Evolutionary conservation across 2,797 vertebrate species (phyloP).

Genomic region (Acrossocheilus wenchowensis): DNA sequence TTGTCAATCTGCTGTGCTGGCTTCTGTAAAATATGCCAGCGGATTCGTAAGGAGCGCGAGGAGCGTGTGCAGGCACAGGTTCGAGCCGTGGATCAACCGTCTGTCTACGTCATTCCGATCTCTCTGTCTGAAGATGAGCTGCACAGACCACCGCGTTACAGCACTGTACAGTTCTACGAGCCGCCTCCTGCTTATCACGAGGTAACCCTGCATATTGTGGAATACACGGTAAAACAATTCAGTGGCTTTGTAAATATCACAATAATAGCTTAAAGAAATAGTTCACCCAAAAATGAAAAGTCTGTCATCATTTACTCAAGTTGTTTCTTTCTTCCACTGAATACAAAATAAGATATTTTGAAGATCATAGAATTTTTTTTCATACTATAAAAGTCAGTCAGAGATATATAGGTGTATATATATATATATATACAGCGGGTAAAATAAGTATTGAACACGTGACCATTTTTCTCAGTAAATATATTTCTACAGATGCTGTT

Average conservation of each 20-base stretch:
- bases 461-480: no score
- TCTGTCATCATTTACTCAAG: background rate
- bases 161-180: background rate
- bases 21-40: slow-evolving; percentile 44
- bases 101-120: slow-evolving; percentile 55
- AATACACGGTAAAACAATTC: background rate
- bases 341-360: no score
- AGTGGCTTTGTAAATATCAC: no score
- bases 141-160: slow-evolving; percentile 35
- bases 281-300: background rate
- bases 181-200: slow-evolving; percentile 55
- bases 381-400: no score
- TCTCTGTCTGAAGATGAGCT: slow-evolving; percentile 24
- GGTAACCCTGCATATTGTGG: slow-evolving; percentile 30
- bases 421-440: no score
- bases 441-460: no score
- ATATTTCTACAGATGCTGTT: no score
- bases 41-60: background rate
- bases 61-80: background rate
- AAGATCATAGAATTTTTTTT: no score
- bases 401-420: no score
- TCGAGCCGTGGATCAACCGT: background rate
- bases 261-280: no score
- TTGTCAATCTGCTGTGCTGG: slow-evolving; percentile 44
- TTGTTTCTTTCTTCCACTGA: background rate